Evolutionary conservation across 2,888 invertebrate genomes (phyloP).

Genomic region (Heliconius aoede): DNA sequence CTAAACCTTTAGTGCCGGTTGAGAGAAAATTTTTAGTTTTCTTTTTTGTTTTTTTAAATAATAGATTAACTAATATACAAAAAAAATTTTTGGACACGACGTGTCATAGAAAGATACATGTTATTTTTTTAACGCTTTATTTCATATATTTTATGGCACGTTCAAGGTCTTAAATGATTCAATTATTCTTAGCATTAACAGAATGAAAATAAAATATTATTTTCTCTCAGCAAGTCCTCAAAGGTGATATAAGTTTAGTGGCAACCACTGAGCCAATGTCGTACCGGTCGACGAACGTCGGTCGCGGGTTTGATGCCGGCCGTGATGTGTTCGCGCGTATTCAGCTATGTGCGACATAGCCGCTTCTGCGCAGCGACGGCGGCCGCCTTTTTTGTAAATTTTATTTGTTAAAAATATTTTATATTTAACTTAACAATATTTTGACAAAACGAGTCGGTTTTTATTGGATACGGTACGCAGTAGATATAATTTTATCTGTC

Average conservation of each 20-base stretch:
- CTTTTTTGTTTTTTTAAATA: no score
- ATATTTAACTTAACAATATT: no score
- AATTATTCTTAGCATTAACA: neutral
- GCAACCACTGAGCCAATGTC: neutral
- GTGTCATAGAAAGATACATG: no score
- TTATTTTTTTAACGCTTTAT: no score
- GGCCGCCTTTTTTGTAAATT: constrained; percentile 74
- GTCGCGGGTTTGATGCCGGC: neutral
- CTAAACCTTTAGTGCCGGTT: neutral
- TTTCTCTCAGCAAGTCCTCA: constrained; percentile 9
- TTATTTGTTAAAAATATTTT: neutral
- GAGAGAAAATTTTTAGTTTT: neutral
- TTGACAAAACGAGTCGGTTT: no score
- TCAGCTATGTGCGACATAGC: constrained; percentile 86
- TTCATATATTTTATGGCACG: no score
- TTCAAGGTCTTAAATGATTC: no score
- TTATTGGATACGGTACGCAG: no score
- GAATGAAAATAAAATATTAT: neutral
- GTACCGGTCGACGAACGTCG: constrained; percentile 14
- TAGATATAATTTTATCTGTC: no score
- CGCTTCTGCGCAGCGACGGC: constrained; percentile 85
- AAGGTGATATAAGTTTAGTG: constrained; percentile 1
- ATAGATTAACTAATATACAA: no score
- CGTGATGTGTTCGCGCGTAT: constrained; percentile 75
- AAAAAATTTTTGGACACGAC: no score